Percentiles rank a stretch among this genome's conserved stretches.
phyloP scores from a whole-genome alignment of 2,797 vertebrate species.

The Melopsittacus undulatus region DNA sequence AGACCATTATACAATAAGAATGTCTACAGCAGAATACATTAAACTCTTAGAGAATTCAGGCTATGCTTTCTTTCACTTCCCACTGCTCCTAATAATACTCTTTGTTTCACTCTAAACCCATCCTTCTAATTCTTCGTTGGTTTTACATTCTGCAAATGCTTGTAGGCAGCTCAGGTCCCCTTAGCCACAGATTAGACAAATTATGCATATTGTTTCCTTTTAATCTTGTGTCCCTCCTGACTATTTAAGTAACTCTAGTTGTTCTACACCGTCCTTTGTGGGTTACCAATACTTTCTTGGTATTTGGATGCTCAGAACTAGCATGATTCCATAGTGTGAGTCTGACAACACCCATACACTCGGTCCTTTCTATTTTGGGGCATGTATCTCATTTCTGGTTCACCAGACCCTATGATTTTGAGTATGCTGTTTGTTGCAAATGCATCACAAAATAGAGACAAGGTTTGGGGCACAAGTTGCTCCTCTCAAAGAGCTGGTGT shows the following conservation, averaged over 20 bases:
- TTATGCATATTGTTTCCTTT: background rate
- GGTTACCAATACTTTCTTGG: background rate
- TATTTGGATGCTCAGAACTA: background rate
- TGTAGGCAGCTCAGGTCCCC: slow-evolving; percentile 18
- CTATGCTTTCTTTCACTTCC: slow-evolving; percentile 1
- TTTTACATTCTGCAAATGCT: slow-evolving; percentile 5
- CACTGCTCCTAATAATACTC: slow-evolving; percentile 49
- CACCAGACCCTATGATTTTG: background rate
- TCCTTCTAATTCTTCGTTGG: slow-evolving; percentile 21
- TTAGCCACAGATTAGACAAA: slow-evolving; percentile 44
- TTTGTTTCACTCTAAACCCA: slow-evolving; percentile 22
- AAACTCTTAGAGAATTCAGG: background rate
- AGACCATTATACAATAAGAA: background rate
- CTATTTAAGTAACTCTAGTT: background rate
- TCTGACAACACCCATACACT: background rate
- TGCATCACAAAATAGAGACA: background rate
- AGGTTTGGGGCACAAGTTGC: background rate
- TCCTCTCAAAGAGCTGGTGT: background rate
- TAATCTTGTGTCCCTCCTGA: slow-evolving; percentile 1
- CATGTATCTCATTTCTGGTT: background rate
- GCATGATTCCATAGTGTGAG: background rate
- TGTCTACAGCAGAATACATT: background rate
- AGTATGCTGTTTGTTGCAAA: background rate
- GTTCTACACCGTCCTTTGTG: background rate
- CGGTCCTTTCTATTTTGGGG: background rate